Evolutionary conservation across 2,113 vertebrate species (phyloP), one percentile per base, ranked within the genome.

Genomic region (Oncorhynchus nerka): DNA sequence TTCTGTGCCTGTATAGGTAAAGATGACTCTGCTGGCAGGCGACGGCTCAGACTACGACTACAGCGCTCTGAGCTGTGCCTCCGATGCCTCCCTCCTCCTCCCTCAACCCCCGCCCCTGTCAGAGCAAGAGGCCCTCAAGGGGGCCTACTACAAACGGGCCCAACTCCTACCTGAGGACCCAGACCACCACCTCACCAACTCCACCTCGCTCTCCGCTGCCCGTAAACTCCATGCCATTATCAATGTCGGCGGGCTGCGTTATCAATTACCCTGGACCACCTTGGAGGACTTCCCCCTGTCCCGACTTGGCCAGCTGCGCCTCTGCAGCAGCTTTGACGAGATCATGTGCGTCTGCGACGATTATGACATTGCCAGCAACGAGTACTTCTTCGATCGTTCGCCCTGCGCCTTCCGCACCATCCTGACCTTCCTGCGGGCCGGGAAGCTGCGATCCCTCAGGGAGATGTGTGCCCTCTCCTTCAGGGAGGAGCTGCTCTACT

Each of bases 341-440:
- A 98, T 99, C 90, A 96, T 99, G 87, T 90, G 93, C 11, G 90
- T 99, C 83, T 99, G 98, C 1, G 98, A 99, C 0, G 98, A 99
- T 88, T 99, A 99, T 0, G 98, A 99, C 0, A 96, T 98, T 45
- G 90, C 95, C 0, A 96, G 93, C 88, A 98, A 99, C 0, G 97
- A 99, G 81, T 99, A 97, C 93, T 99, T 99, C 92, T 99, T 99
- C 0, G 98, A 99, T 91, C 97, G 98, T 78, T 96, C 95, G 89
- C 98, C 98, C 0, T 95, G 97, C 1, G 96, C 98, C 12, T 99
- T 99, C 86, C 92, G 96, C 68, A 97, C 94, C 84, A 98, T 99
- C 92, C 93, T 99, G 90, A 98, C 96, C 51, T 99, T 97, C 90
- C 87, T 99, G 91, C 88, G 96, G 13, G 98, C 96, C 0, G 98